phyloP scores from a whole-genome alignment of 2,113 vertebrate species.

The Chaenocephalus aceratus region DNA sequence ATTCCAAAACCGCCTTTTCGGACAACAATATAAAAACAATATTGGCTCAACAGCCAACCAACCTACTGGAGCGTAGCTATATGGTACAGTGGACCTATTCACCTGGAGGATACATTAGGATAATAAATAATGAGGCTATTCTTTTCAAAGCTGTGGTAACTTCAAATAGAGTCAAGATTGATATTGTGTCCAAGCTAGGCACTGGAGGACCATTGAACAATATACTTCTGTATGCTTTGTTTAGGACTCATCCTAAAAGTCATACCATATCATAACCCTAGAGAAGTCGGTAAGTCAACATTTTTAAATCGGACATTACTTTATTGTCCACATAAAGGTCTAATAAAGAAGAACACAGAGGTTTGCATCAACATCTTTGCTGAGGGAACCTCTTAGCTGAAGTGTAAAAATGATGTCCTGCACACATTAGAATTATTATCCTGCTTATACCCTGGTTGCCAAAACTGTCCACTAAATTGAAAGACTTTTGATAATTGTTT shows the following conservation, averaged over 20 bases:
- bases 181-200: neutral
- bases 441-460: neutral
- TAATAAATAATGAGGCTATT: neutral
- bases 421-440: conserved; percentile 5
- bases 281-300: neutral
- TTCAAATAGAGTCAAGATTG: neutral
- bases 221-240: neutral
- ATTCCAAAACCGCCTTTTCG: conserved; percentile 15
- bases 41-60: neutral
- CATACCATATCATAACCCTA: too few species aligned
- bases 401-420: conserved; percentile 10
- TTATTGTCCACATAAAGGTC: neutral
- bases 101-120: neutral
- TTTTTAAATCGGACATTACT: neutral
- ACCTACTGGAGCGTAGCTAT: neutral
- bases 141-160: neutral
- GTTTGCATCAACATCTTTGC: neutral
- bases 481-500: too few species aligned
- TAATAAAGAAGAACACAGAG: neutral
- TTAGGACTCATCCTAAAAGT: neutral
- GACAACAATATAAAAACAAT: neutral
- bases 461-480: too few species aligned
- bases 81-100: neutral
- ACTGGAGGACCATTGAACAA: neutral
- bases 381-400: neutral